phyloP scores from a whole-genome alignment of 2,888 invertebrate genomes.

The Eurytoma adleriae region DNA sequence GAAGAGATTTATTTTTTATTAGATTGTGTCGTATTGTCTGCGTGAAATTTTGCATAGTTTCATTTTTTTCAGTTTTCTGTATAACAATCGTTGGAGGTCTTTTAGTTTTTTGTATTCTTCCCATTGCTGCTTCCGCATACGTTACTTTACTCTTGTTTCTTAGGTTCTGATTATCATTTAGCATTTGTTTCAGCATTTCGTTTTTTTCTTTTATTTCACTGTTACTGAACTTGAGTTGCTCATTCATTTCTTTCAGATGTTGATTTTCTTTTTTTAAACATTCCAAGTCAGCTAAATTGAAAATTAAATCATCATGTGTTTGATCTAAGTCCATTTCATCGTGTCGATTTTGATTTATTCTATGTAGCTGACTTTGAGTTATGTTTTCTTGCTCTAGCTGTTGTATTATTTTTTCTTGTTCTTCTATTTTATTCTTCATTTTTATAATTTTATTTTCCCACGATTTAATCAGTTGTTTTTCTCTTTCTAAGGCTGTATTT shows the following conservation, averaged over 20 bases:
- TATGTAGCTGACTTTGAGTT: too few relatives aligned
- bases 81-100: not conserved
- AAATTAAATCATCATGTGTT: constrained; percentile 2
- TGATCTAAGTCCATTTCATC: not conserved
- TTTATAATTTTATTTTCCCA: not conserved
- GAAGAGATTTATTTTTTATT: not conserved
- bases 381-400: too few relatives aligned
- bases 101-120: too few relatives aligned
- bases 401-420: not conserved
- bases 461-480: not conserved
- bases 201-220: too few relatives aligned
- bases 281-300: not conserved
- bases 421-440: not conserved
- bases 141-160: too few relatives aligned
- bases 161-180: too few relatives aligned
- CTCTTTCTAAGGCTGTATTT: not conserved
- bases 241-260: not conserved
- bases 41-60: not conserved
- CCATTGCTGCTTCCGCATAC: too few relatives aligned
- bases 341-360: too few relatives aligned
- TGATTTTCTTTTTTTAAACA: not conserved
- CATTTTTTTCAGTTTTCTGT: not conserved
- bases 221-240: not conserved
- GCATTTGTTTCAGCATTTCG: too few relatives aligned
- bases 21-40: not conserved